Percentiles rank a stretch among this genome's conserved stretches.
These are phyloP conservation scores for Lepus europaeus DNA, from an alignment of 2,113 vertebrate genomes.

Conservation along the genomic window DNA sequence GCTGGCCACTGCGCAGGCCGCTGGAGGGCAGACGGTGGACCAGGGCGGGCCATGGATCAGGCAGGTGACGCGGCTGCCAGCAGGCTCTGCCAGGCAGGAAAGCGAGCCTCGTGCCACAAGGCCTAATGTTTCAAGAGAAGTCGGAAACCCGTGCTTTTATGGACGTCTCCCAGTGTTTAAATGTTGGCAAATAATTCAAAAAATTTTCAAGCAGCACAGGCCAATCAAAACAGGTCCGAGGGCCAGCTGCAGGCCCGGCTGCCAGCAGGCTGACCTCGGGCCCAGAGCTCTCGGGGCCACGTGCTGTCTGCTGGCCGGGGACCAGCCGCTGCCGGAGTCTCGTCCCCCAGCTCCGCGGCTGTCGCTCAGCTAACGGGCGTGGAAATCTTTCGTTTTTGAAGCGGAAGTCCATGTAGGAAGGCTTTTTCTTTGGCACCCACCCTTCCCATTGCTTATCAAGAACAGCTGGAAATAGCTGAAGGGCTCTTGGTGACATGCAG, in stretches of 20 bases:
- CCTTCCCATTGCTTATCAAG: neutral
- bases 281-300: neutral
- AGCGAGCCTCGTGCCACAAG: neutral
- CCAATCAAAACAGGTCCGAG: slow-evolving; percentile 65
- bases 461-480: neutral
- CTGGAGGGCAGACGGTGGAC: too few relatives aligned
- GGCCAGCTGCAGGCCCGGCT: slow-evolving; percentile 38
- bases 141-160: slow-evolving; percentile 39
- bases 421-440: neutral
- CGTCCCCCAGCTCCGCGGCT: neutral
- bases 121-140: slow-evolving; percentile 12
- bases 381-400: neutral
- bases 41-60: accelerated
- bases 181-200: slow-evolving; percentile 52
- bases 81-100: neutral
- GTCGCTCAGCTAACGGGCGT: accelerated
- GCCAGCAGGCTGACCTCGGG: slow-evolving; percentile 25
- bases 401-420: neutral
- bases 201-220: neutral
- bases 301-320: neutral
- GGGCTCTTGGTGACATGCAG: accelerated
- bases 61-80: neutral
- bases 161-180: slow-evolving; percentile 61
- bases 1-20: neutral
- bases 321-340: neutral